Evolutionary conservation across 2,797 vertebrate species (phyloP).

Genomic region (Hydrolagus colliei): DNA sequence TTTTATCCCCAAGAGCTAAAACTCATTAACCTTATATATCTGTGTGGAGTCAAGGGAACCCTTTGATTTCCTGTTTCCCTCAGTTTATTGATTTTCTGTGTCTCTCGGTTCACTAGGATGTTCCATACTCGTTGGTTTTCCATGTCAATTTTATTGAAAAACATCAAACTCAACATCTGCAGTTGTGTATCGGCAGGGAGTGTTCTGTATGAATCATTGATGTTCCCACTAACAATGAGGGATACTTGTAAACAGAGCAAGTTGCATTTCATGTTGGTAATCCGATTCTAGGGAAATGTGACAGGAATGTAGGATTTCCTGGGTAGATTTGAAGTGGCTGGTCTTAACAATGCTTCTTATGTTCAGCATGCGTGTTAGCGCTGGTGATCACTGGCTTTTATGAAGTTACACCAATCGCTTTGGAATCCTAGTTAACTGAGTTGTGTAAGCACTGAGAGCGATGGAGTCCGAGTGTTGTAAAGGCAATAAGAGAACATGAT

Average conservation of each 20-base stretch:
- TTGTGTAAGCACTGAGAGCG: not conserved
- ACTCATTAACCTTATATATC: not conserved
- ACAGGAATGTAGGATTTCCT: constrained; percentile 3
- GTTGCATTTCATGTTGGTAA: constrained; percentile 12
- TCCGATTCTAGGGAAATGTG: constrained; percentile 6
- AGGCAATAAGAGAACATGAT: not conserved
- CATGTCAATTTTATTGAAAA: not conserved
- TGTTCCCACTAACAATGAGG: not conserved
- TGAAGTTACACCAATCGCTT: not conserved
- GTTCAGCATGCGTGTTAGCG: not conserved
- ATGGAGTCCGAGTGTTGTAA: not conserved
- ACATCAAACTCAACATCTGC: not conserved
- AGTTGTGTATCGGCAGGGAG: not conserved
- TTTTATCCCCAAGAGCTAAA: not conserved
- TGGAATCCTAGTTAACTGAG: not conserved
- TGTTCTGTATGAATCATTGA: not conserved
- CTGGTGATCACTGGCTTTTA: not conserved
- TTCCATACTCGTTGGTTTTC: not conserved
- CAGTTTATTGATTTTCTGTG: not conserved
- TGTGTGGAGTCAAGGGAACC: not conserved
- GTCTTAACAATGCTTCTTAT: not conserved
- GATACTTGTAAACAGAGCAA: not conserved
- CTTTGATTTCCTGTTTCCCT: not conserved
- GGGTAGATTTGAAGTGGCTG: not conserved
- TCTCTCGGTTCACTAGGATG: not conserved